Evolutionary conservation across 2,797 vertebrate species (phyloP), one percentile per base, ranked within the genome.

Genomic region (Bucorvus abyssinicus): DNA sequence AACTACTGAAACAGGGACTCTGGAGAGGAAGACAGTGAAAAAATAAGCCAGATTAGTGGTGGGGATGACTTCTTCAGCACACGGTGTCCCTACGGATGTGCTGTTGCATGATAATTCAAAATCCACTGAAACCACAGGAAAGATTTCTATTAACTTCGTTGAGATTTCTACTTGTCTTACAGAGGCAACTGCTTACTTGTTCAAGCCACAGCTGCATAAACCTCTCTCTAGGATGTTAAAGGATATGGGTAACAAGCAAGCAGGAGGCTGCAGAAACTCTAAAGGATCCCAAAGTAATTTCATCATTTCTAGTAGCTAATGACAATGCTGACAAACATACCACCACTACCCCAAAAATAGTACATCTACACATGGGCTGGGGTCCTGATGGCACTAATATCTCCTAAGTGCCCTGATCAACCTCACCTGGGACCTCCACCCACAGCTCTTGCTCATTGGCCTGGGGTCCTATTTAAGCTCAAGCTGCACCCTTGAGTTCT

Each of bases 401-500:
- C 44, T 73, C 44, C 59, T 74, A 36, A 89, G 11, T 56, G 24
- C 19, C 27, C 42, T 87, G 14, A 60, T 50, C 44, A 55, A 1
- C 17, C 52, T 59, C 82, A 77, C 18, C 34, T 59, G 55, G 26
- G 45, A 38, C 34, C 36, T 88, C 10, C 15, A 53, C 7, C 2
- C 6, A 42, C 22, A 78, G 30, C 14, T 20, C 30, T 47, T 69
- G 44, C 17, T 82, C 27, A n/a, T 49, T 73, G 59, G 26, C 36
- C 5, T 40, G 19, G 8, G 20, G 21, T 50, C 7, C 23, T 47
- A 13, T 44, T 61, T 63, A 75, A 81, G 42, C 18, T 78, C 38
- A 32, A 29, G 6, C 40, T 45, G 17, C 20, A 14, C 0, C 0
- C 0, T 2, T 6, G 1, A 2, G 7, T 2, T 17, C 6, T 76